phyloP scores from a whole-genome alignment of 2,888 invertebrate genomes.

The Polia nebulosa region DNA sequence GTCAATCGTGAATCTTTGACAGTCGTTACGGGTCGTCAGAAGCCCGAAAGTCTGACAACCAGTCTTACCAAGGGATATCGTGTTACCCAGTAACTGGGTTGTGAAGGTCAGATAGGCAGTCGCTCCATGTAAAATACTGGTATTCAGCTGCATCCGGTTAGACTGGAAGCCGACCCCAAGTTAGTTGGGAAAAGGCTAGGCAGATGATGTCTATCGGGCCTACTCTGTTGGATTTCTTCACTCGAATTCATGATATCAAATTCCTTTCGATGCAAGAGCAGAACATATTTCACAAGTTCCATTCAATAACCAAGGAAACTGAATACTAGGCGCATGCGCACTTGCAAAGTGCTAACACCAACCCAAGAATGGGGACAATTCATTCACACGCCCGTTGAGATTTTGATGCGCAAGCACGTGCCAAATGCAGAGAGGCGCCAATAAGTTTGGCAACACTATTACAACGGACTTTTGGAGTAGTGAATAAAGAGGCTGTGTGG shows the following conservation, averaged over 20 bases:
- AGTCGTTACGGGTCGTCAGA: too few species aligned
- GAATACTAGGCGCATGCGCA: slow-evolving; percentile 3
- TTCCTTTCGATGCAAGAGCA: background rate
- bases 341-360: background rate
- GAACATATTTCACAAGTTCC: background rate
- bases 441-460: slow-evolving; percentile 42
- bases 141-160: too few species aligned
- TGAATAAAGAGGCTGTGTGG: background rate
- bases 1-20: too few species aligned
- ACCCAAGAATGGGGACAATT: slow-evolving; percentile 32
- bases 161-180: too few species aligned
- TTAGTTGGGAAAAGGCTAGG: too few species aligned
- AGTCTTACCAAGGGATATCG: too few species aligned
- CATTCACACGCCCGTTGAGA: slow-evolving; percentile 25
- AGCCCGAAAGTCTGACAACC: too few species aligned
- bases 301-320: background rate
- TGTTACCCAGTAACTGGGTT: too few species aligned
- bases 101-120: too few species aligned
- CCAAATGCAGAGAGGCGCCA: slow-evolving; percentile 34
- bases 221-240: too few species aligned
- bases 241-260: background rate
- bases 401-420: slow-evolving; percentile 40
- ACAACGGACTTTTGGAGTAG: slow-evolving; percentile 5
- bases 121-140: too few species aligned
- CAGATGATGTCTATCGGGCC: too few species aligned